phyloP scores from a whole-genome alignment of 2,888 invertebrate species.

The Drosophila kanekoi region DNA sequence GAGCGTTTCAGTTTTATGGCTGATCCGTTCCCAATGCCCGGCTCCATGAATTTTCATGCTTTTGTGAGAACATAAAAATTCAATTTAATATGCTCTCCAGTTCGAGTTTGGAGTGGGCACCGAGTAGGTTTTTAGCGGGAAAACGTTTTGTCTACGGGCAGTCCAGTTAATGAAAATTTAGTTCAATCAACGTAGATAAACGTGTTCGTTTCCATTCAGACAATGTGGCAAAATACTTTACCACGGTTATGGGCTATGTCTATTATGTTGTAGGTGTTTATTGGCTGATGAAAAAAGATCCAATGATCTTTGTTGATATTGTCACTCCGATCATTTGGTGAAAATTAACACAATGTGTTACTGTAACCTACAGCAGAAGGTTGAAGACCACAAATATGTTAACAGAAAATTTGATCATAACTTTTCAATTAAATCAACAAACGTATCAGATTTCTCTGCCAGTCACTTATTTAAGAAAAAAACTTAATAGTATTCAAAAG shows the following conservation, averaged over 20 bases:
- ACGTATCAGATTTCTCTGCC: neutral
- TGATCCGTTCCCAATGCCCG: too few species aligned
- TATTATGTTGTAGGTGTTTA: slow-evolving; percentile 44
- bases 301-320: slow-evolving; percentile 21
- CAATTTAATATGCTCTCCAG: slow-evolving; percentile 75
- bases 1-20: slow-evolving; percentile 48
- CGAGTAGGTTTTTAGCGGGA: slow-evolving; percentile 45
- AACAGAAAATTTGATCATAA: neutral
- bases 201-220: slow-evolving; percentile 34
- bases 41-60: slow-evolving; percentile 64
- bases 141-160: slow-evolving; percentile 64
- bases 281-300: slow-evolving; percentile 23
- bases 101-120: slow-evolving; percentile 29
- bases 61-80: slow-evolving; percentile 80
- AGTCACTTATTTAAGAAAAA: neutral
- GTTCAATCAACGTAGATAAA: slow-evolving; percentile 50
- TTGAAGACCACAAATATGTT: neutral
- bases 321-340: slow-evolving; percentile 28
- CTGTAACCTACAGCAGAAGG: neutral
- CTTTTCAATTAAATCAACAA: neutral
- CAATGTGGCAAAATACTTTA: slow-evolving; percentile 37
- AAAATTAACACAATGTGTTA: slow-evolving; percentile 11
- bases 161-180: slow-evolving; percentile 64
- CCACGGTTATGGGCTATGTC: slow-evolving; percentile 1
- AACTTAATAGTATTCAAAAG: too few species aligned